A percentile compares a stretch with the other conserved stretches of the same genome.
These are phyloP conservation scores for Cephus rjabovi DNA, from an alignment of 2,888 invertebrate species.

Conservation along the genomic window DNA sequence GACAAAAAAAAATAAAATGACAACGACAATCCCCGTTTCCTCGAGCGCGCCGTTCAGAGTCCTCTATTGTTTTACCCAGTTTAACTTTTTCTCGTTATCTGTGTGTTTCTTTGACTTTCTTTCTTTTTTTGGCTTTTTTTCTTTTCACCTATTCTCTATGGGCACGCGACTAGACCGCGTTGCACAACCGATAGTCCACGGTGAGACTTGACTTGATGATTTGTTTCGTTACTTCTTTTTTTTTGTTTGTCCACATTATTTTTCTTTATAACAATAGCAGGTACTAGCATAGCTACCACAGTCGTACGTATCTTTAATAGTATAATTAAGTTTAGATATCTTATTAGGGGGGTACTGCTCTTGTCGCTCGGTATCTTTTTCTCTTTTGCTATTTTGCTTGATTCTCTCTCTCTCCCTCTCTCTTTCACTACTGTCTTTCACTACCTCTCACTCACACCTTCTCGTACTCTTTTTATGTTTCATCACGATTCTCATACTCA, in stretches of 20 bases:
- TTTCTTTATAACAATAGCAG: constrained; percentile 65
- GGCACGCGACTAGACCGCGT: neutral
- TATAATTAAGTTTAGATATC: constrained; percentile 61
- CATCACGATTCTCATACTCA: too few relatives aligned
- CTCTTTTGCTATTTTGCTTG: neutral
- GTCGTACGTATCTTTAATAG: constrained; percentile 67
- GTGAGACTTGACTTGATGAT: constrained; percentile 1
- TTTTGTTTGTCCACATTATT: constrained; percentile 21
- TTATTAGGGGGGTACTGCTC: constrained; percentile 51
- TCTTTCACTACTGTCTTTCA: constrained; percentile 12
- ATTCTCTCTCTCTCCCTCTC: constrained; percentile 17
- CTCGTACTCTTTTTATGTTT: neutral
- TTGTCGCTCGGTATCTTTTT: neutral
- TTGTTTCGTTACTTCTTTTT: constrained; percentile 16
- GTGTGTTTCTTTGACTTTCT: neutral
- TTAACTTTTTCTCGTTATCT: too few relatives aligned
- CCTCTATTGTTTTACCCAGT: too few relatives aligned
- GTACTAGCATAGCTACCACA: constrained; percentile 69
- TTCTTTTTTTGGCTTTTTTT: too few relatives aligned
- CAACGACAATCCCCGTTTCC: too few relatives aligned
- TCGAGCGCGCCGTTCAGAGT: neutral
- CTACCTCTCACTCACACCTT: constrained; percentile 6
- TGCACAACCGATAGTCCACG: constrained; percentile 4
- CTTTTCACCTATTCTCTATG: neutral
- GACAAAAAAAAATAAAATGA: too few relatives aligned